These are phyloP conservation scores for Ariopsis seemanni DNA, from an alignment of 2,113 vertebrate species.

Conservation along the genomic window DNA sequence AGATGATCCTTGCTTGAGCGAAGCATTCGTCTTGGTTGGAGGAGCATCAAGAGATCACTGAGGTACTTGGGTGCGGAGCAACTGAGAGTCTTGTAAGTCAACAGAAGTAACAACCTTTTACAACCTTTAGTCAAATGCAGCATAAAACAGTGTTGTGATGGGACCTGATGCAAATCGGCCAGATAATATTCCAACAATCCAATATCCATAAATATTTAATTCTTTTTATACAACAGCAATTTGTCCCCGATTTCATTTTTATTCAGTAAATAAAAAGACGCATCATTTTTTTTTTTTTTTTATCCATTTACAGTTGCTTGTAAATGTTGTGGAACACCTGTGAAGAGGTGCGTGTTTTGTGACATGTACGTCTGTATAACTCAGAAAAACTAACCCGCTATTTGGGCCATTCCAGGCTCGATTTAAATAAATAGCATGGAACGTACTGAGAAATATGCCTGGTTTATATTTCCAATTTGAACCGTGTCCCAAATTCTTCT, in stretches of 20 bases:
- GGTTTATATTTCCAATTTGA: slow-evolving; percentile 16
- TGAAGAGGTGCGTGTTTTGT: background rate
- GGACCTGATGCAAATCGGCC: background rate
- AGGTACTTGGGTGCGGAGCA: too few relatives aligned
- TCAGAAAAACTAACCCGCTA: background rate
- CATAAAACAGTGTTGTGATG: background rate
- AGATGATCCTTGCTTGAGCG: too few relatives aligned
- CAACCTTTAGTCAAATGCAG: background rate
- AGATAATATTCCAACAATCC: background rate
- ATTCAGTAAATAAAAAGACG: too few relatives aligned
- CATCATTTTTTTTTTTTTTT: too few relatives aligned
- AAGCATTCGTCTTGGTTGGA: too few relatives aligned
- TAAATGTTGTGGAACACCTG: too few relatives aligned
- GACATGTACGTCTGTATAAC: background rate
- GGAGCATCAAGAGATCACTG: too few relatives aligned
- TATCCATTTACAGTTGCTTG: too few relatives aligned
- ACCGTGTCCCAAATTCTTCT: slow-evolving; percentile 18
- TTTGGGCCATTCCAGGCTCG: background rate
- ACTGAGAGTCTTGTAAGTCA: too few relatives aligned
- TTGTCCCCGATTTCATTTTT: too few relatives aligned
- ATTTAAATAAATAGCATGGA: background rate
- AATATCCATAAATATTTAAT: too few relatives aligned
- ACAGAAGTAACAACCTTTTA: too few relatives aligned
- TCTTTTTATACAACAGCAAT: background rate
- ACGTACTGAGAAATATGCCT: slow-evolving; percentile 5